Base-by-base conservation (phyloP, 2,888 invertebrate genomes). In the Zygaena filipendulae region DNA sequence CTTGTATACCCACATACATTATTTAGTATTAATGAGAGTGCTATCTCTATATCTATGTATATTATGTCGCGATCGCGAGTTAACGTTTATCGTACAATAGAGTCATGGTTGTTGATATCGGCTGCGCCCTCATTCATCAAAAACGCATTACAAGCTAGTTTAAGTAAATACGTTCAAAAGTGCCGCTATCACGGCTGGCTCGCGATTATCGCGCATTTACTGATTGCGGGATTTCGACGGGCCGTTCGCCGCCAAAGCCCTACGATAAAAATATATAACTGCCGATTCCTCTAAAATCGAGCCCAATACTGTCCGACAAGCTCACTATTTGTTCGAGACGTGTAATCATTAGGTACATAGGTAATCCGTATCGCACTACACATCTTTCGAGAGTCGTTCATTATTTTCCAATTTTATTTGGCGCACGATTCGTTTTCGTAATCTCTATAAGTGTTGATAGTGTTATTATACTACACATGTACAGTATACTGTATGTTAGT, bases 211-310 rank as follows among this genome's bases (percentile, higher is more conserved):
- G 55, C 47, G 53, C 52, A 62, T 62, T 57, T 67, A 69, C 64
- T 62, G 52, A 59, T 62, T 62, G 61, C 60, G 52, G 69, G 71
- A 75, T 75, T 77, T 75, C 64, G 70, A 71, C 66, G 56, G 58
- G 50, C 71, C 74, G n/a, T n/a, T n/a, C n/a, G n/a, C n/a, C n/a
- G 74, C 72, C 75, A 79, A 77, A 77, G 71, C 55, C 54, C 54
- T n/a, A n/a, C n/a, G 71, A 71, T 75, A 75, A 16, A n/a, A n/a
- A n/a, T n/a, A n/a, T n/a, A n/a, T n/a, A n/a, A 62, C 58, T 36
- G 21, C 33, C 35, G n/a, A n/a, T n/a, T n/a, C n/a, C n/a, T n/a
- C n/a, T n/a, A n/a, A n/a, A n/a, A n/a, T n/a, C n/a, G n/a, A n/a
- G n/a, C n/a, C n/a, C n/a, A n/a, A n/a, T n/a, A n/a, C n/a, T 64